Evolutionary conservation across 2,888 invertebrate species (phyloP), one percentile per base, ranked within the genome.

Genomic region (Lasioglossum calceatum): DNA sequence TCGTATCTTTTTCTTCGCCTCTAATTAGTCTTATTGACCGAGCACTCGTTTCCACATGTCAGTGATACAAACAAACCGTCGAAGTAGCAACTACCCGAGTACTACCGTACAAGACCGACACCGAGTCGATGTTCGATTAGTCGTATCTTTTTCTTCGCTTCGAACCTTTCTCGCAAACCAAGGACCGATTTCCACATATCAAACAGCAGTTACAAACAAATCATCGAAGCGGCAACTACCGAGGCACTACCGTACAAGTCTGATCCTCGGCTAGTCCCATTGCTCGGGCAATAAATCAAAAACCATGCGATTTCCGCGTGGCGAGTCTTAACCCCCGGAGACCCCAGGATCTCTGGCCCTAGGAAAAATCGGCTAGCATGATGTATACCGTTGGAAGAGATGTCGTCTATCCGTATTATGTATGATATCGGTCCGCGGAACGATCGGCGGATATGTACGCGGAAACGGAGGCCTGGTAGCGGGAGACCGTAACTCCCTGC

Each of bases 371-470:
- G 64, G 23, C 36, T 32, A 7, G 32, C 79, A 39, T 79, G 85
- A 85, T 76, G 54, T 67, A 67, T 73, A 77, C 64, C 79, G 79
- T 27, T 67, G 85, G 75, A 76, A 47, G 84, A 79, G 76, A 75
- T 78, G 83, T 79, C 85, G 58, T 84, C 83, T 73, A 76, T 85
- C 75, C 79, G 79, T 79, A 58, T 84, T 85, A 79, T 79, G 76
- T 73, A 79, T 27, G 79, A 76, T 76, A 84, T 85, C 79, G 82
- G 74, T 42, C 42, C 47, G 61, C 32, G 75, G 72, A 86, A 86
- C 86, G 82, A 84, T 84, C 75, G 79, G 88, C 83, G 88, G 86
- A 84, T 88, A 76, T 80, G 88, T 81, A 86, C 77, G 77, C 84
- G 86, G 88, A 87, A 88, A 84, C 85, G 84, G 42, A 77, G 74